Evolutionary conservation across 2,888 invertebrate genomes (phyloP), one percentile per base, ranked within the genome.

Genomic region (Cephus nigrinus): DNA sequence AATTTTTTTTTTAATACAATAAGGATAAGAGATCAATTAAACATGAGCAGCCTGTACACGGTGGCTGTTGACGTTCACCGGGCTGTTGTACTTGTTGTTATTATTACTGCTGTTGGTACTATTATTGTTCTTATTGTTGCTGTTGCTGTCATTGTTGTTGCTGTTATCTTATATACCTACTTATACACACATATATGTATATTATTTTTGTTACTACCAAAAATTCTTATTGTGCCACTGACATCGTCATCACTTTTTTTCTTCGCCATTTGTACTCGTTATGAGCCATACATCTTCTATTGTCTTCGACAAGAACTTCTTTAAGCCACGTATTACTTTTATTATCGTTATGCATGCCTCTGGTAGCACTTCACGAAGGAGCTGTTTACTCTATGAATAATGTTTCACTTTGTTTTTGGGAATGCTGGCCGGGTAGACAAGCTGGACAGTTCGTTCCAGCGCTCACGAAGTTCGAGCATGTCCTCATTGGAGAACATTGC

Each of bases 401-500:
- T 87, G 82, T 76, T 76, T 75, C 76, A 74, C 79, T 83, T 82
- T 83, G 80, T 87, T 88, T 88, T 88, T 89, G 86, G 91, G 91
- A 92, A 90, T 93, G 93, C 93, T 93, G 95, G 95, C 93, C 95
- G 96, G 93, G 94, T 94, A 98, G 98, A 98, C 94, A 98, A 98
- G 94, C 94, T 97, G 94, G 98, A 98, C 94, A 97, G 96, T 92
- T 97, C 97, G 88, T 98, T 98, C 94, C 98, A 98, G 89, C 95
- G 98, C 92, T 99, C 98, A 86, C 95, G 98, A 90, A 98, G 98
- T 92, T 98, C 98, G 92, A 98, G 98, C 92, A 98, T 98, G 96
- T 98, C 98, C 90, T 98, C 98, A 92, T 94, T 99, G 91, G 98
- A 99, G 93, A 98, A 98, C 94, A 98, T 98, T 93, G 96, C 97